A percentile compares a stretch with the other conserved stretches of the same genome.
Conservation (phyloP, 1,140 invertebrate genomes). For the Brachionus koreanus region DNA sequence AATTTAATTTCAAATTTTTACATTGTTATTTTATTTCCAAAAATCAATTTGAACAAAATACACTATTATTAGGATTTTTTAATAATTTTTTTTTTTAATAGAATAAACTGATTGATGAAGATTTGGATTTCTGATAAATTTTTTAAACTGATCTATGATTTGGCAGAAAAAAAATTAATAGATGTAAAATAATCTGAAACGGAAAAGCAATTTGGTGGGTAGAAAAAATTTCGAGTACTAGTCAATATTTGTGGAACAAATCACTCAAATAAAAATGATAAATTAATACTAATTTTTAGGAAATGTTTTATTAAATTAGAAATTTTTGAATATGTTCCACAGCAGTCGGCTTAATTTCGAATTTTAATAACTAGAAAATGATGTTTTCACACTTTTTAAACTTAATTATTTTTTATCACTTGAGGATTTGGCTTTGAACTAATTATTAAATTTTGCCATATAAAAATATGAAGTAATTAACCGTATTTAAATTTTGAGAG, state of each 20-base stretch:
- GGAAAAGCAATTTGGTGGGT: neutral
- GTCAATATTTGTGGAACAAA: neutral
- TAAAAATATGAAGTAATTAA: neutral
- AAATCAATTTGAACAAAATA: neutral
- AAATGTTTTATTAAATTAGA: neutral
- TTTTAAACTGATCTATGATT: neutral
- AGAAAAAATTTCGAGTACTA: neutral
- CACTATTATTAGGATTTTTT: neutral
- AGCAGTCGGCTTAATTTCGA: neutral
- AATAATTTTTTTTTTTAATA: too few species aligned
- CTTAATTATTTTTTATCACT: neutral
- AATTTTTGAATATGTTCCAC: neutral
- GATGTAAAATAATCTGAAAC: neutral
- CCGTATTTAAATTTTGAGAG: neutral
- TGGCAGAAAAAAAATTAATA: neutral
- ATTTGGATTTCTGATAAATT: neutral
- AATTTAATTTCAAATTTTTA: too few species aligned
- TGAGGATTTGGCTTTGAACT: neutral
- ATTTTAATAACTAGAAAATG: neutral
- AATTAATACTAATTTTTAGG: neutral
- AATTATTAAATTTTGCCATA: neutral
- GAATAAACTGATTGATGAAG: too few species aligned
- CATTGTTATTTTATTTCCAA: too few species aligned
- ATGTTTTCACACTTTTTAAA: neutral
- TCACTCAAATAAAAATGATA: neutral